Evolutionary conservation across 2,797 vertebrate species (phyloP).

Genomic region (Cetoscarus ocellatus): DNA sequence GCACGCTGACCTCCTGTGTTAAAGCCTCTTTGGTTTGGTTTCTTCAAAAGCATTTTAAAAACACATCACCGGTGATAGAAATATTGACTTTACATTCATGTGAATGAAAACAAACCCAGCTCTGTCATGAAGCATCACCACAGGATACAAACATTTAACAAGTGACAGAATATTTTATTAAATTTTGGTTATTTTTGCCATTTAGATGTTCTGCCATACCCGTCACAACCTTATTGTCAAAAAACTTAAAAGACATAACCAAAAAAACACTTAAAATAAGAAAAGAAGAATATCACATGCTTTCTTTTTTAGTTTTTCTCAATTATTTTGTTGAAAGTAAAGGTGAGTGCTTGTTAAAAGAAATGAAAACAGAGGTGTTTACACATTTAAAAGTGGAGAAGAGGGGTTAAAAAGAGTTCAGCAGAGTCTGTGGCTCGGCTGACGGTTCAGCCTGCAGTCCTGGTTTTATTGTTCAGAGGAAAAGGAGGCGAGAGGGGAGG

Average conservation of each 20-base stretch:
- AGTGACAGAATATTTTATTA: slow-evolving; percentile 58
- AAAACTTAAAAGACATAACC: slow-evolving; percentile 17
- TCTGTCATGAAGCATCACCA: slow-evolving; percentile 22
- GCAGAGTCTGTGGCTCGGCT: background rate
- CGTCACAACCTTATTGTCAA: slow-evolving; percentile 36
- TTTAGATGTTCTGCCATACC: slow-evolving; percentile 19
- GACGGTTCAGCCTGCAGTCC: background rate
- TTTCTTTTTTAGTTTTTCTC: slow-evolving; percentile 30
- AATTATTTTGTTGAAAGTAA: slow-evolving; percentile 34
- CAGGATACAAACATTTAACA: slow-evolving; percentile 32
- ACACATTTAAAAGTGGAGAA: slow-evolving; percentile 1
- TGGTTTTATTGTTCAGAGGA: background rate
- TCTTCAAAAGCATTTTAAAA: slow-evolving; percentile 9
- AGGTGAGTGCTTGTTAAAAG: slow-evolving; percentile 36
- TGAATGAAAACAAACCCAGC: slow-evolving; percentile 9
- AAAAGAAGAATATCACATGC: slow-evolving; percentile 55
- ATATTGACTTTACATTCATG: slow-evolving; percentile 1
- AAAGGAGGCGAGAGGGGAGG: background rate
- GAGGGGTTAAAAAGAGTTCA: background rate
- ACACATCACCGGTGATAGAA: background rate
- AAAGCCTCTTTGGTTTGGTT: slow-evolving; percentile 14
- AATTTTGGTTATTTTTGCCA: slow-evolving; percentile 41
- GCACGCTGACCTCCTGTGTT: slow-evolving; percentile 2
- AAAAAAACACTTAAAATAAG: slow-evolving; percentile 47
- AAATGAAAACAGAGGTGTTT: background rate